Evolutionary conservation across 2,797 vertebrate genomes (phyloP).

Genomic region (Gallinago solitaria): DNA sequence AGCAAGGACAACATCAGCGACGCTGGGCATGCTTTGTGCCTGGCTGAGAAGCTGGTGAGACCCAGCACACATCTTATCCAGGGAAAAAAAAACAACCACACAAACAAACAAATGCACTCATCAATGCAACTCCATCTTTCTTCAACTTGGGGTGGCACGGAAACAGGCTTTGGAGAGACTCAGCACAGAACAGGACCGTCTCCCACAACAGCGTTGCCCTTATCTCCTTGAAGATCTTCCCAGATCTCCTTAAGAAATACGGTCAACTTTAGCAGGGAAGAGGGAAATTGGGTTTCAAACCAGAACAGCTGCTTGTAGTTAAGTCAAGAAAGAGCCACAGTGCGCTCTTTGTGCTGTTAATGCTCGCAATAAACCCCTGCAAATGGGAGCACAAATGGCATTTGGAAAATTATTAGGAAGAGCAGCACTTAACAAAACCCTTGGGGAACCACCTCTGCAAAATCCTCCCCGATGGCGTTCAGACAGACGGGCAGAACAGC

Average conservation of each 20-base stretch:
- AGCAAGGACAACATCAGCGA: neutral
- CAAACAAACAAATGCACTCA: neutral
- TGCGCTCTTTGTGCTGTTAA: constrained; percentile 6
- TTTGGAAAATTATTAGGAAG: constrained; percentile 29
- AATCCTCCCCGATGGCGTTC: neutral
- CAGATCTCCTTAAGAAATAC: neutral
- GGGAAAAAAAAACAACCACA: neutral
- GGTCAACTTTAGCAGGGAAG: neutral
- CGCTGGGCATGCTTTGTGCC: neutral
- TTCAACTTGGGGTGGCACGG: neutral
- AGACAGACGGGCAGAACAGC: neutral
- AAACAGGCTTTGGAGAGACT: neutral
- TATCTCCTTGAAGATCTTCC: neutral
- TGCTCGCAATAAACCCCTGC: neutral
- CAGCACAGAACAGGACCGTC: accelerated
- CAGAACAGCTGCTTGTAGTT: constrained; percentile 3
- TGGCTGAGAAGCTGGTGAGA: neutral
- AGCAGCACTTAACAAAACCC: constrained; percentile 37
- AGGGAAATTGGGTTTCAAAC: constrained; percentile 7
- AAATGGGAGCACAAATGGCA: neutral
- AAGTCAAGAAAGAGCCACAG: constrained; percentile 8
- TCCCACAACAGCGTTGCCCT: neutral
- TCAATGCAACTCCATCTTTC: neutral
- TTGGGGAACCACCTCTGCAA: constrained; percentile 5
- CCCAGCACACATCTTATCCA: neutral